These are phyloP conservation scores for Halcyon malimbica DNA, from an alignment of 2,113 vertebrate genomes.

Conservation along the genomic window DNA sequence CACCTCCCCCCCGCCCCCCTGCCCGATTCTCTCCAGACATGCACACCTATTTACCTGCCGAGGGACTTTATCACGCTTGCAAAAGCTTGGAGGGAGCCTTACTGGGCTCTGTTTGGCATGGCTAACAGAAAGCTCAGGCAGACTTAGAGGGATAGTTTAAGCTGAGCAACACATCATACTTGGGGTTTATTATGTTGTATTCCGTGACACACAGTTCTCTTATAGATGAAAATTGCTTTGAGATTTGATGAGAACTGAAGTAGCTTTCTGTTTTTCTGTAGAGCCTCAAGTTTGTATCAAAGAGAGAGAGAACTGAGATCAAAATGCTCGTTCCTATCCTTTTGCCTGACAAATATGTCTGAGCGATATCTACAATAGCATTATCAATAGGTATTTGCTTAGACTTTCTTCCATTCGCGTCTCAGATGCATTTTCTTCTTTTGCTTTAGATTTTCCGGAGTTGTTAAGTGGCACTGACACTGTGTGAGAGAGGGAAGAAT, in stretches of 20 bases:
- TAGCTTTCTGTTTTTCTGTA: not conserved
- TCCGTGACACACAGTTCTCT: not conserved
- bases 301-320: not conserved
- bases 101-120: not conserved
- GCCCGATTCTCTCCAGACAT: not conserved
- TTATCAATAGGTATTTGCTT: not conserved
- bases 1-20: fast-evolving
- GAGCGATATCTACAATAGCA: not conserved
- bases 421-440: not conserved
- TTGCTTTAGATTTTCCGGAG: not conserved
- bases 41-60: not conserved
- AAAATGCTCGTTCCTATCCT: not conserved
- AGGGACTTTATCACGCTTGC: not conserved
- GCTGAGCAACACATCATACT: not conserved
- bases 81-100: not conserved
- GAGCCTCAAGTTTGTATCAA: not conserved
- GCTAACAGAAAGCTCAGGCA: not conserved
- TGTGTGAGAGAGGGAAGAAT: not conserved
- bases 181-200: not conserved
- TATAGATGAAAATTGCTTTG: not conserved
- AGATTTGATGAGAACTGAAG: constrained; percentile 21
- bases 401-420: not conserved
- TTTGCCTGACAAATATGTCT: not conserved
- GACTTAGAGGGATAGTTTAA: not conserved
- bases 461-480: not conserved